Percentiles rank a stretch among this genome's conserved stretches.
phyloP scores from a whole-genome alignment of 2,113 vertebrate species.

The Trogon surrucura region DNA sequence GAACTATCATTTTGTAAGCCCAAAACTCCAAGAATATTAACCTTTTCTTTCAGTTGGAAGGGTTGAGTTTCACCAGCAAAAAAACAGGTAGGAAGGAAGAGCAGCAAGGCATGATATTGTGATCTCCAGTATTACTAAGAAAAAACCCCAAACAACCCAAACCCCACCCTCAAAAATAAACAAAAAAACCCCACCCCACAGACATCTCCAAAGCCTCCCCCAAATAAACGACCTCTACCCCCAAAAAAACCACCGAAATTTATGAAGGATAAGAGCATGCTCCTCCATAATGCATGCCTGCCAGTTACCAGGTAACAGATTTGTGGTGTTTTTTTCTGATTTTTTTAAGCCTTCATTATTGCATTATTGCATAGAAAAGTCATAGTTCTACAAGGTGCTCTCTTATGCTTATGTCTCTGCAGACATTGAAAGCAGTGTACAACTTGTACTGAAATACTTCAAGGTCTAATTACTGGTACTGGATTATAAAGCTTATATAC shows the following conservation, averaged over 20 bases:
- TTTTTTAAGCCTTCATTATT: not conserved
- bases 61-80: not conserved
- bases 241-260: not conserved
- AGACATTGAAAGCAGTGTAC: not conserved
- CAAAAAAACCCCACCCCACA: not conserved
- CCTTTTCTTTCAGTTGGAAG: not conserved
- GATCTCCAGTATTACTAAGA: not conserved
- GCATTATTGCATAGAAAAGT: not conserved
- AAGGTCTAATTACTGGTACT: not conserved
- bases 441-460: not conserved
- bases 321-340: not conserved
- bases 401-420: not conserved
- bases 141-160: rapidly evolving
- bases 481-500: not conserved
- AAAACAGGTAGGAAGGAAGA: not conserved
- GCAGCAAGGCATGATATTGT: not conserved
- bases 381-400: not conserved
- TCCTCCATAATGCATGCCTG: not conserved
- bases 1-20: not conserved
- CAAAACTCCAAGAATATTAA: not conserved
- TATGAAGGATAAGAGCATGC: not conserved
- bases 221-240: not conserved
- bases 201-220: not conserved
- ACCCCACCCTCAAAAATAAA: not conserved
- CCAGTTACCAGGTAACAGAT: not conserved